Percentiles rank a stretch among this genome's conserved stretches.
Evolutionary conservation across 1,140 invertebrate species (phyloP).

Genomic region (Parasteatoda tepidariorum): DNA sequence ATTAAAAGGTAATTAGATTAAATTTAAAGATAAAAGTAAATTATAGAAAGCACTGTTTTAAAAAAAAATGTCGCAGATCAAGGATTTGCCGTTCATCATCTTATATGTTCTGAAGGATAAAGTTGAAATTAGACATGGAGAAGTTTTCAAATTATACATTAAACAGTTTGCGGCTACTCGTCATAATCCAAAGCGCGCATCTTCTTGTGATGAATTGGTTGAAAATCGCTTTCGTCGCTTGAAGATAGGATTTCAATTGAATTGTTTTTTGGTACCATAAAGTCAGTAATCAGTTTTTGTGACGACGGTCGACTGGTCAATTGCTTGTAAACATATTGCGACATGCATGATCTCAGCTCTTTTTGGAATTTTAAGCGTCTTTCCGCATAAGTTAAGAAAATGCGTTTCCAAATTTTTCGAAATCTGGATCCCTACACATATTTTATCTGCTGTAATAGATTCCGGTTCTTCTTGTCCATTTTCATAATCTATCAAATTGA

Average conservation of each 20-base stretch:
- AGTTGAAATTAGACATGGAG: not conserved
- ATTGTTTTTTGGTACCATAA: not conserved
- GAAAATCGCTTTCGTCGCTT: conserved; percentile 32
- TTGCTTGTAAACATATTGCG: conserved; percentile 16
- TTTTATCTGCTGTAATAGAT: conserved; percentile 17
- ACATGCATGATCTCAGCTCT: conserved; percentile 21
- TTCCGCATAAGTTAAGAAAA: conserved; percentile 17
- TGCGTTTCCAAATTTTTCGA: not conserved
- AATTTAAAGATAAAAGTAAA: too few relatives aligned
- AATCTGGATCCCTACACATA: conserved; percentile 1
- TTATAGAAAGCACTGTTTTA: too few relatives aligned
- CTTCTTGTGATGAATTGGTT: conserved; percentile 18
- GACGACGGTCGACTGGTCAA: not conserved
- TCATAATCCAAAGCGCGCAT: conserved; percentile 4
- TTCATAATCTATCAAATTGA: conserved; percentile 21
- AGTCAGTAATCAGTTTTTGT: conserved; percentile 15
- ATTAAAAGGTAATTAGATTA: too few relatives aligned
- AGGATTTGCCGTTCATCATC: too few relatives aligned
- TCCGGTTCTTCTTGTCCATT: conserved; percentile 5
- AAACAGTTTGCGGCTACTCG: not conserved
- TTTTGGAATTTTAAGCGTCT: conserved; percentile 35
- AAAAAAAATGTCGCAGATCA: too few relatives aligned
- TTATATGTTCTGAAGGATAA: too few relatives aligned
- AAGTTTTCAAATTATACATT: conserved; percentile 20
- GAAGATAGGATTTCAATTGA: conserved; percentile 20